A percentile compares a stretch with the other conserved stretches of the same genome.
phyloP scores from a whole-genome alignment of 1,140 invertebrate species.

The Drosophila parabipectinata region DNA sequence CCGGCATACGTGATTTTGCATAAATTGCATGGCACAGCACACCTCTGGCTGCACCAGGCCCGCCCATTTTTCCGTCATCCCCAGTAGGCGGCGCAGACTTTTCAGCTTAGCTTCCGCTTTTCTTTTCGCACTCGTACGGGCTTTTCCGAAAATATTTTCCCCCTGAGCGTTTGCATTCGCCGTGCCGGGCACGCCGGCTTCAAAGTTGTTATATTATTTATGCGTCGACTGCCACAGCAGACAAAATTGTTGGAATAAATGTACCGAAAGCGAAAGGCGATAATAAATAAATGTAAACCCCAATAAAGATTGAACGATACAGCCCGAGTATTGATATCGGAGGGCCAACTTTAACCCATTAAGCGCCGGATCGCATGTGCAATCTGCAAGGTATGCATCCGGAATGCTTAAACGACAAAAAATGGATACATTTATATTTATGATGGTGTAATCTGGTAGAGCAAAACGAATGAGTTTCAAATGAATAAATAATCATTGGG shows the following conservation, averaged over 20 bases:
- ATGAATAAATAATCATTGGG: background rate
- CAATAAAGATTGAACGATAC: conserved; percentile 43
- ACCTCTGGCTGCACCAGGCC: background rate
- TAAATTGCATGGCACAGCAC: conserved; percentile 48
- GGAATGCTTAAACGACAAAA: background rate
- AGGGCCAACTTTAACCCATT: conserved; percentile 21
- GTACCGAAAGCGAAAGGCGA: conserved; percentile 37
- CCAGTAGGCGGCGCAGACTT: conserved; percentile 9
- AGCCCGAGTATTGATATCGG: conserved; percentile 16
- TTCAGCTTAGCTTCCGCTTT: conserved; percentile 32
- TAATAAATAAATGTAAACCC: conserved; percentile 48
- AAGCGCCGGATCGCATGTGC: conserved; percentile 8
- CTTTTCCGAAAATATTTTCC: background rate
- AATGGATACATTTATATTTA: background rate
- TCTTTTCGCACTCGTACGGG: background rate
- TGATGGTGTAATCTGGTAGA: background rate
- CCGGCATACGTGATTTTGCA: conserved; percentile 65
- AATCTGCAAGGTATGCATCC: background rate
- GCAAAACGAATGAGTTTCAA: conserved; percentile 1
- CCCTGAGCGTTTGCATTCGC: conserved; percentile 30
- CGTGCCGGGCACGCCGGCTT: conserved; percentile 10
- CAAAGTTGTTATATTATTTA: conserved; percentile 46
- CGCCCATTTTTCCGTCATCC: background rate
- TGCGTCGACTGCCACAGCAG: conserved; percentile 25
- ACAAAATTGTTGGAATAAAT: conserved; percentile 58